Base-by-base conservation (phyloP, 2,888 invertebrate species). In the Nyleta sp. region DNA sequence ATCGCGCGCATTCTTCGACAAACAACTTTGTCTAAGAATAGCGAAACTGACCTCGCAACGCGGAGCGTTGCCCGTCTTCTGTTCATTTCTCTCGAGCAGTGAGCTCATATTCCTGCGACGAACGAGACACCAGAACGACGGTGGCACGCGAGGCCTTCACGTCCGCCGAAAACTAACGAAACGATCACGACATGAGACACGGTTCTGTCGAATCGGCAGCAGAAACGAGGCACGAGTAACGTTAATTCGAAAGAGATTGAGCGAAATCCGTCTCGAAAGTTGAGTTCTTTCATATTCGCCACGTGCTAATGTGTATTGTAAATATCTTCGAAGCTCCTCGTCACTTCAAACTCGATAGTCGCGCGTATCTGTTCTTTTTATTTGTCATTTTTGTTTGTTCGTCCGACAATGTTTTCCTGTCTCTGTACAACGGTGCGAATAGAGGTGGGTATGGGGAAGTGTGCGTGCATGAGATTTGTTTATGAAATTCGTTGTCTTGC, bases 361-460 rank as follows among this genome's bases (percentile, higher is more conserved):
- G n/a, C 28, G n/a, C 13, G 2, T 15, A 28, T 7, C 18, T 55
- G 18, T 17, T 1, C 22, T n/a, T 24, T 24, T n/a, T 62, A 10
- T 10, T 31, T 52, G 53, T 35, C 33, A 18, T 46, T 50, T 48
- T 38, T 10, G 28, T 10, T 46, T 40, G 6, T 38, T 18, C 31
- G 5, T 17, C n/a, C 18, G 10, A 50, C n/a, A 8, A 88, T 89
- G 89, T 86, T 90, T 82, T 90, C 89, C 83, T 90, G 90, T 81
- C 84, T 90, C 80, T 90, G 89, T 79, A 84, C 85, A 75, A 87
- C 90, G 64, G 81, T 88, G 82, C 84, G 88, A 84, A 86, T 90
- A 86, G 90, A 90, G 90, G 90, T 90, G 89, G 84, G 88, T 89
- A 77, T 64, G 11, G 52, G 20, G n/a, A n/a, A n/a, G n/a, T n/a